Base-by-base conservation (phyloP, 2,113 vertebrate genomes). In the Ptilonorhynchus violaceus region DNA sequence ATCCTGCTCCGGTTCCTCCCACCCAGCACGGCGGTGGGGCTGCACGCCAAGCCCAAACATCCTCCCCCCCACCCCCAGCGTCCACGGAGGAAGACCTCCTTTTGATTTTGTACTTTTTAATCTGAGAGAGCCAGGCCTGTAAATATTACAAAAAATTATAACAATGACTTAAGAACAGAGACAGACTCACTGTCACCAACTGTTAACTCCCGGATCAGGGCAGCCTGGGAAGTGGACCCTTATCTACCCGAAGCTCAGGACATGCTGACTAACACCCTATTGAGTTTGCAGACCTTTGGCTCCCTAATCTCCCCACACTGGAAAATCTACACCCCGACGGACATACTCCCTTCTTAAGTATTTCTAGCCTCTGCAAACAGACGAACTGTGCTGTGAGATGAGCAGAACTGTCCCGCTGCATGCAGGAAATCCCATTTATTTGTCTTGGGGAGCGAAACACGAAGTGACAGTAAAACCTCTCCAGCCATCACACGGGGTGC, bases 121-220 rank as follows among this genome's bases (percentile, higher is more conserved):
- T 95, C 95, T 73, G 85, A 81, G 81, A 47, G 87, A 77, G 76
- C 58, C 94, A 95, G 94, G 74, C 81, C 91, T 96, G 96, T 95
- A 97, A 97, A 93, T 95, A 95, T 42, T 74, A 79, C 39, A 41
- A n/a, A 85, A 77, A 89, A 93, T 22, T 52, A 76, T 87, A 97
- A 97, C 82, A 97, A 97, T 96, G 93, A 94, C 72, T 95, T 81
- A 84, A 96, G 92, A 97, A 94, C 50, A 70, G 97, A 93, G 94
- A 88, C 96, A 98, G 98, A 98, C 95, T 93, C 37, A 11, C 76
- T 95, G 93, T 97, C 97, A 98, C 95, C 96, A 93, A 75, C 35
- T 22, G 80, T 94, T 89, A 97, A 96, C 95, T 97, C 92, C 93
- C 82, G 39, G 92, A 96, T 96, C 89, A 96, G 97, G 92, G 91